Evolutionary conservation across 2,113 vertebrate species (phyloP).

Genomic region (Microtus pennsylvanicus): DNA sequence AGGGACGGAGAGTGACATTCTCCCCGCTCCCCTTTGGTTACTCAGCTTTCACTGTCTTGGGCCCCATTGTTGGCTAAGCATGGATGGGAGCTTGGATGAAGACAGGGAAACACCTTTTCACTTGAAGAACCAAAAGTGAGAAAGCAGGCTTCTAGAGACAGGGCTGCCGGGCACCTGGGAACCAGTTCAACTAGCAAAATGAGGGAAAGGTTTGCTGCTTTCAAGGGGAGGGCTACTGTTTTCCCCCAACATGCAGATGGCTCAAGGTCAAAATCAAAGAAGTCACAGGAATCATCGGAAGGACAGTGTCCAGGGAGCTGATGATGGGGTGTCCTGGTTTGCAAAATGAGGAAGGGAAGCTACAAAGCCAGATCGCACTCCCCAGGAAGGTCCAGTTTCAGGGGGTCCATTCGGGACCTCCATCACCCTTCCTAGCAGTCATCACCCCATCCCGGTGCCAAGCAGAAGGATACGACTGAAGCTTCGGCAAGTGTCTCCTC

Average conservation of each 20-base stretch:
- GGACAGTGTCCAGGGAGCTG: not conserved
- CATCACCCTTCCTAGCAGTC: not conserved
- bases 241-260: not conserved
- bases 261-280: not conserved
- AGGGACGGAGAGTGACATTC: not conserved
- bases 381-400: not conserved
- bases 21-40: not conserved
- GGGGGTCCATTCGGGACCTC: not conserved
- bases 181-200: not conserved
- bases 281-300: not conserved
- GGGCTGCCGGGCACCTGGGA: not conserved
- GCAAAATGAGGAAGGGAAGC: not conserved
- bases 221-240: not conserved
- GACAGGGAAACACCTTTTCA: not conserved
- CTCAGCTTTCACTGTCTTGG: not conserved
- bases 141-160: not conserved
- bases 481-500: constrained; percentile 93
- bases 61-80: not conserved
- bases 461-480: constrained; percentile 94
- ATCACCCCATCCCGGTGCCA: not conserved
- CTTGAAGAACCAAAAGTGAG: not conserved
- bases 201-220: not conserved
- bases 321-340: not conserved
- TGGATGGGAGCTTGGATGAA: not conserved
- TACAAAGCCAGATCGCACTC: rapidly evolving